Evolutionary conservation across 2,888 invertebrate species (phyloP).

Genomic region (Saturnia japonica): DNA sequence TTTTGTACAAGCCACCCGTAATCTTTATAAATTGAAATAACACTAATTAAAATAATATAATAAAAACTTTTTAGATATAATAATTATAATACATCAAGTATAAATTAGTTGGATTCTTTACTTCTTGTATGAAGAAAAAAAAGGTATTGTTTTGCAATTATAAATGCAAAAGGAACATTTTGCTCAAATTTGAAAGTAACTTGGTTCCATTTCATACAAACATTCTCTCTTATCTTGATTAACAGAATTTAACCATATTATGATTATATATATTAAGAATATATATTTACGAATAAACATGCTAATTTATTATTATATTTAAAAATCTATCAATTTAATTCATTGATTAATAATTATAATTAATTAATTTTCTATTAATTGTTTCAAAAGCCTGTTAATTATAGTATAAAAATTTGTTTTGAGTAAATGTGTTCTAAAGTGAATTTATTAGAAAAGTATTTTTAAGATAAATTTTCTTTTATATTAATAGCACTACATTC

Average conservation of each 20-base stretch:
- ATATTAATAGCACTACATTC: background rate
- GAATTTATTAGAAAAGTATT: background rate
- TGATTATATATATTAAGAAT: slow-evolving; percentile 49
- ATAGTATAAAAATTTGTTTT: background rate
- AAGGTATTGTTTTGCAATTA: background rate
- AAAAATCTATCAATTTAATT: slow-evolving; percentile 37
- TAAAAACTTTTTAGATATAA: background rate
- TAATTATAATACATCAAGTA: background rate
- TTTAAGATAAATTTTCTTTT: background rate
- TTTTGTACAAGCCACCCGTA: too few relatives aligned
- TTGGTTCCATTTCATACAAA: background rate
- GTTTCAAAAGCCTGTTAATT: background rate
- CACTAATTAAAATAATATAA: background rate
- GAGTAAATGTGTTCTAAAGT: background rate
- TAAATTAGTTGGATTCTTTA: background rate
- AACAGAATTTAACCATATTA: slow-evolving; percentile 36
- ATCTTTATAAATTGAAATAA: too few relatives aligned
- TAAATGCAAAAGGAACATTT: background rate
- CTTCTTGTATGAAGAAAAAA: background rate
- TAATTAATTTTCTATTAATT: too few relatives aligned
- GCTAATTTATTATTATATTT: slow-evolving; percentile 34
- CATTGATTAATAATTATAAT: slow-evolving; percentile 9
- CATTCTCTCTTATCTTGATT: slow-evolving; percentile 9
- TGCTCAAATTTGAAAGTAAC: background rate
- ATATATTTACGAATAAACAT: slow-evolving; percentile 38